Percentiles rank a stretch among this genome's conserved stretches.
Conservation (phyloP, 2,888 invertebrate species). For the Drosophila hawaiiensis region DNA sequence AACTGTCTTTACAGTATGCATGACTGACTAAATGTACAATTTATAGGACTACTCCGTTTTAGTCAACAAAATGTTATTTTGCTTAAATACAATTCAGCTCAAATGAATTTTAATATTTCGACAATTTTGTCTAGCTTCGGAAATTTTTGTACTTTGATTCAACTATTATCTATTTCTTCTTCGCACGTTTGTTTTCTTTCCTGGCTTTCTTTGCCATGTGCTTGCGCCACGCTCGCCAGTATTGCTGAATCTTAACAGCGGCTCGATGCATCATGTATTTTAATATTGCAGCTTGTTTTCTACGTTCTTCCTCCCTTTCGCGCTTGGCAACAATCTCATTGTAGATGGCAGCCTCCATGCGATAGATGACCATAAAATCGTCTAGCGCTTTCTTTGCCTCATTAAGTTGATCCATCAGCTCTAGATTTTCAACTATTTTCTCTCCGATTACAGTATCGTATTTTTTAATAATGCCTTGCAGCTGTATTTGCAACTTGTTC, state of each 20-base stretch:
- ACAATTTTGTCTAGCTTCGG: neutral
- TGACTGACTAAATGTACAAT: neutral
- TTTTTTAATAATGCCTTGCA: conserved; percentile 78
- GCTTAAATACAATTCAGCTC: neutral
- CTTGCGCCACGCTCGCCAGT: conserved; percentile 44
- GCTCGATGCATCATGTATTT: conserved; percentile 38
- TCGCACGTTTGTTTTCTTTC: neutral
- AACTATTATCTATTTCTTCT: neutral
- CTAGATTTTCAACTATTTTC: conserved; percentile 74
- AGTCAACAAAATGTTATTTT: neutral
- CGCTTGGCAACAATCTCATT: conserved; percentile 71
- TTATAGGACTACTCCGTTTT: neutral
- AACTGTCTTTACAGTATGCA: neutral
- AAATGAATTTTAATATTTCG: neutral
- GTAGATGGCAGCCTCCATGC: conserved; percentile 74
- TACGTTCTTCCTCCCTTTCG: conserved; percentile 52
- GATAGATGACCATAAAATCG: conserved; percentile 71
- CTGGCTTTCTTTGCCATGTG: neutral
- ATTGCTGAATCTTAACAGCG: conserved; percentile 40
- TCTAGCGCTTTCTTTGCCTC: conserved; percentile 63
- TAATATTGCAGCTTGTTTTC: neutral
- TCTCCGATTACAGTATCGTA: conserved; percentile 82
- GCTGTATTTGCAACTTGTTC: conserved; percentile 78
- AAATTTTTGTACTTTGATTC: neutral
- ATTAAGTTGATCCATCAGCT: conserved; percentile 65